Evolutionary conservation across 53 echinoderm and acorn worm species (phyloP).

Genomic region (Arbacia lixula): DNA sequence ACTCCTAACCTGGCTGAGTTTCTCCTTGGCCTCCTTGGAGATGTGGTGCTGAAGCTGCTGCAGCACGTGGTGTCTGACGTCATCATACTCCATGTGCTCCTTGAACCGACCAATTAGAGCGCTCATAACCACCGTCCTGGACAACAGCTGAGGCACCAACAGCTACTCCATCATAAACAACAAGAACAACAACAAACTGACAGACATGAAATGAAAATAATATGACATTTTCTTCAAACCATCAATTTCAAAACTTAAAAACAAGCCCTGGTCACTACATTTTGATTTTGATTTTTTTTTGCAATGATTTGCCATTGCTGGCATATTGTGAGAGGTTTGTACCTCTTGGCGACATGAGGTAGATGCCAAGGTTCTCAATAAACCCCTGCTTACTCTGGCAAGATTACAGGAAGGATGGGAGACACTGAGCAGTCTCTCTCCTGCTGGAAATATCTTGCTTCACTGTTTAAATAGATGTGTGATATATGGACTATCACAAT

Average conservation of each 20-base stretch:
- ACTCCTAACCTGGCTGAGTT: constrained; percentile 38
- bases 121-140: constrained; percentile 61
- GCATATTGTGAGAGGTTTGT: neutral
- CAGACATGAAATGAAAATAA: too few species aligned
- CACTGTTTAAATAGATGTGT: too few species aligned
- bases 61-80: constrained; percentile 57
- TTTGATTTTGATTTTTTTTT: too few species aligned
- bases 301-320: too few species aligned
- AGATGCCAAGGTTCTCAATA: neutral
- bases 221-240: too few species aligned
- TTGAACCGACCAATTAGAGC: constrained; percentile 75
- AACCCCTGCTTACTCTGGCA: too few species aligned
- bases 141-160: constrained; percentile 71
- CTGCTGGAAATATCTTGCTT: constrained; percentile 16
- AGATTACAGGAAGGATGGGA: too few species aligned
- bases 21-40: constrained; percentile 35
- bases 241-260: too few species aligned
- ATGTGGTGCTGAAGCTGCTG: constrained; percentile 40
- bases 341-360: neutral
- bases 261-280: too few species aligned
- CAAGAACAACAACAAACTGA: too few species aligned
- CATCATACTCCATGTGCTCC: constrained; percentile 91
- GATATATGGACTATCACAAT: too few species aligned
- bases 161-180: too few species aligned
- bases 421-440: neutral